These are phyloP conservation scores for Platorchestia sp. DNA, from an alignment of 1,140 invertebrate genomes.

Conservation along the genomic window DNA sequence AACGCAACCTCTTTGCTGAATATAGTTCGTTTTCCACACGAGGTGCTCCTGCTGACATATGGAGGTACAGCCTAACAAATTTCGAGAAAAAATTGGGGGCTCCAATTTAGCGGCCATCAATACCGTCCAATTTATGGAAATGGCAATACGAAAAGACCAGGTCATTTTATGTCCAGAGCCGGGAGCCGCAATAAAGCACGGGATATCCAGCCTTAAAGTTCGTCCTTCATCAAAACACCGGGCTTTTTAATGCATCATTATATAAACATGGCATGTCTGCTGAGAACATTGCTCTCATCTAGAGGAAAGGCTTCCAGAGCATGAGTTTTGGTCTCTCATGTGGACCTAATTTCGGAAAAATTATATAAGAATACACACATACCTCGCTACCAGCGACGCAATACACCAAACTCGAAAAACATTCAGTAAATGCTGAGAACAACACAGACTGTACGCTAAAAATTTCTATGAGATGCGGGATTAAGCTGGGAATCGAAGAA, in stretches of 20 bases:
- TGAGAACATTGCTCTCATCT: background rate
- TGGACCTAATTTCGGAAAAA: background rate
- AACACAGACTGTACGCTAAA: background rate
- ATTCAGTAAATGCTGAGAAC: background rate
- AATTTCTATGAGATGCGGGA: background rate
- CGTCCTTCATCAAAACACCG: background rate
- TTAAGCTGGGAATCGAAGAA: background rate
- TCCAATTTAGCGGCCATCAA: background rate
- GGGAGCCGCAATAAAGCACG: background rate
- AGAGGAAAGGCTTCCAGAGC: background rate
- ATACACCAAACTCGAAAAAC: background rate
- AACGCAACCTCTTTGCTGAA: background rate
- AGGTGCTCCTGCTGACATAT: background rate
- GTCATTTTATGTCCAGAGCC: background rate
- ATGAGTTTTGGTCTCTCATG: background rate
- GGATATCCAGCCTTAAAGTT: background rate
- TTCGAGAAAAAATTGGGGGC: background rate
- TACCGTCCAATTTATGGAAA: background rate
- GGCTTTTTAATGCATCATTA: background rate
- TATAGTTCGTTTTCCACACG: background rate
- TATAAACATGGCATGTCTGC: background rate
- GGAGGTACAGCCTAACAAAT: background rate
- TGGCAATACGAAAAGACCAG: background rate
- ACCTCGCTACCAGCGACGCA: background rate
- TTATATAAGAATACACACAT: background rate